These are phyloP conservation scores for Leptodactylus fuscus DNA, from an alignment of 2,113 vertebrate genomes.

Conservation along the genomic window DNA sequence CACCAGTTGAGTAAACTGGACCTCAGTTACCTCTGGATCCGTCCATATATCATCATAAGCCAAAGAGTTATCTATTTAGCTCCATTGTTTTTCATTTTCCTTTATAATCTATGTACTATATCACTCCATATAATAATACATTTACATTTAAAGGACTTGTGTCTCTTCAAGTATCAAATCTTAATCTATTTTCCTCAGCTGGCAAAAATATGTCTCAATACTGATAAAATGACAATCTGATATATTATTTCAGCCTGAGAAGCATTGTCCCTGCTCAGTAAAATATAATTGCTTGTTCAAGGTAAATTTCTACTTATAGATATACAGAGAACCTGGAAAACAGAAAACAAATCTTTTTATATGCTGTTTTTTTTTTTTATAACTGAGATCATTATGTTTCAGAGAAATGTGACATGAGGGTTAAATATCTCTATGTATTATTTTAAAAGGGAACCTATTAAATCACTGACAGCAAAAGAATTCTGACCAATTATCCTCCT, in stretches of 20 bases:
- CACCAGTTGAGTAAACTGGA: too few species aligned
- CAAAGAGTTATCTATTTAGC: too few species aligned
- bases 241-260: not conserved
- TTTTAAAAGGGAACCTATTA: slow-evolving; percentile 35
- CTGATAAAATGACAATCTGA: not conserved
- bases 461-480: slow-evolving; percentile 17
- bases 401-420: not conserved
- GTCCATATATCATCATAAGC: too few species aligned
- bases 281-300: not conserved
- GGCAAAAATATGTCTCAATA: not conserved
- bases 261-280: not conserved
- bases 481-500: slow-evolving; percentile 49
- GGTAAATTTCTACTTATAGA: not conserved
- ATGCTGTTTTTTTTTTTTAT: not conserved
- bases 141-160: not conserved
- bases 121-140: not conserved
- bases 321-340: not conserved
- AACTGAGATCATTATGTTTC: slow-evolving; percentile 1
- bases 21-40: too few species aligned
- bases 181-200: not conserved
- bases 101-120: too few species aligned
- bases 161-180: not conserved
- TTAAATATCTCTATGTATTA: slow-evolving; percentile 28
- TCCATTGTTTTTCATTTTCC: too few species aligned
- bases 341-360: not conserved